Conservation (phyloP, 2,888 invertebrate genomes). For the Petrolisthes manimaculis region DNA sequence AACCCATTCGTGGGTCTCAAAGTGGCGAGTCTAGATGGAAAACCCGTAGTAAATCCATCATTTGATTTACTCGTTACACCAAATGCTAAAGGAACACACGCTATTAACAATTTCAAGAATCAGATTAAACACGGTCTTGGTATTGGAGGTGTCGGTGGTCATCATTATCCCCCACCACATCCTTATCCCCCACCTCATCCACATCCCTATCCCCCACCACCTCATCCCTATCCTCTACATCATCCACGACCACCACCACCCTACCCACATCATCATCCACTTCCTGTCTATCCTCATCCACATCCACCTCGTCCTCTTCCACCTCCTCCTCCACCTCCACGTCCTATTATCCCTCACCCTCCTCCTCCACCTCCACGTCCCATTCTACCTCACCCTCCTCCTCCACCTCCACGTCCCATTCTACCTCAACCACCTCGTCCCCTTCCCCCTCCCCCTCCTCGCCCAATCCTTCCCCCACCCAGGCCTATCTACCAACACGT, state of each 20-base stretch:
- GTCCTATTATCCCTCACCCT: neutral
- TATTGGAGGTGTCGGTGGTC: neutral
- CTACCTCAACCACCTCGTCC: constrained; percentile 16
- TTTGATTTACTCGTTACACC: constrained; percentile 60
- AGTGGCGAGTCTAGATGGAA: constrained; percentile 48
- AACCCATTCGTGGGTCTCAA: constrained; percentile 62
- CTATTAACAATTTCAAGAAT: constrained; percentile 28
- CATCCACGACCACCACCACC: neutral
- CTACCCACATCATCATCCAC: too few relatives aligned
- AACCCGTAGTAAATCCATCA: constrained; percentile 52
- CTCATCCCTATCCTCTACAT: neutral
- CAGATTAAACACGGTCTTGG: neutral
- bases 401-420: neutral
- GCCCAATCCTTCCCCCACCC: neutral
- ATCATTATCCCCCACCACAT: neutral
- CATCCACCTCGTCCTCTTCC: neutral
- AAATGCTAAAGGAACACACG: constrained; percentile 55
- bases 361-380: neutral
- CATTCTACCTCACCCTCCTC: constrained; percentile 12
- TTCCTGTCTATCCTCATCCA: neutral
- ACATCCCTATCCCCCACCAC: neutral
- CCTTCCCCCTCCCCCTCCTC: constrained; percentile 11
- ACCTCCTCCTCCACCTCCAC: constrained; percentile 7
- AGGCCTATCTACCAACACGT: constrained; percentile 17
- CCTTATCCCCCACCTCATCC: constrained; percentile 15